Evolutionary conservation across 2,888 invertebrate species (phyloP).

Genomic region (Aphodius sticticus): DNA sequence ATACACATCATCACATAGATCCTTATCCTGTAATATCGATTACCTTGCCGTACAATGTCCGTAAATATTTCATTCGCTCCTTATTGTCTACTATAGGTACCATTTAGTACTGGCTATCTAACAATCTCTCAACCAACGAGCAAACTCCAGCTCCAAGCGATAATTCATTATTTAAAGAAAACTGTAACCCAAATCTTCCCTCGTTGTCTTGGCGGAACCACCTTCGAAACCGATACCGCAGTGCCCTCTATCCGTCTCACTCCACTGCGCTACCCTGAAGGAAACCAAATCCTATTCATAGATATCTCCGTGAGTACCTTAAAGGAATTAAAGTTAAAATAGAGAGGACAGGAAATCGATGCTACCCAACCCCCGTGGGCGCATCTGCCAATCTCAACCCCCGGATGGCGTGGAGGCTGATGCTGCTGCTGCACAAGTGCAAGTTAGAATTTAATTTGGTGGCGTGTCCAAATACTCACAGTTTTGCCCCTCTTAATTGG

Average conservation of each 20-base stretch:
- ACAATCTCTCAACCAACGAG: background rate
- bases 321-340: constrained; percentile 25
- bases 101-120: background rate
- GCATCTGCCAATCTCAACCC: background rate
- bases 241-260: background rate
- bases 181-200: background rate
- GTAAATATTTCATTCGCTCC: background rate
- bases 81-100: background rate
- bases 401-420: background rate
- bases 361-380: background rate
- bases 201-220: background rate
- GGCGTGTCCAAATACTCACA: constrained; percentile 12
- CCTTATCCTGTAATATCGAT: no score
- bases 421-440: constrained; percentile 12
- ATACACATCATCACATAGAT: no score
- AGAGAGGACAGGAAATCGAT: constrained; percentile 26
- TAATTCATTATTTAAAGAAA: background rate
- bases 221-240: background rate
- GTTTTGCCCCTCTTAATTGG: constrained; percentile 18
- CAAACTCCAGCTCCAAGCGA: background rate
- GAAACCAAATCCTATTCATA: constrained; percentile 23
- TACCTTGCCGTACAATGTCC: no score
- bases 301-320: constrained; percentile 11
- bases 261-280: background rate
- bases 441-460: constrained; percentile 14